phyloP scores from a whole-genome alignment of 2,113 vertebrate species.

The Mesocricetus auratus region DNA sequence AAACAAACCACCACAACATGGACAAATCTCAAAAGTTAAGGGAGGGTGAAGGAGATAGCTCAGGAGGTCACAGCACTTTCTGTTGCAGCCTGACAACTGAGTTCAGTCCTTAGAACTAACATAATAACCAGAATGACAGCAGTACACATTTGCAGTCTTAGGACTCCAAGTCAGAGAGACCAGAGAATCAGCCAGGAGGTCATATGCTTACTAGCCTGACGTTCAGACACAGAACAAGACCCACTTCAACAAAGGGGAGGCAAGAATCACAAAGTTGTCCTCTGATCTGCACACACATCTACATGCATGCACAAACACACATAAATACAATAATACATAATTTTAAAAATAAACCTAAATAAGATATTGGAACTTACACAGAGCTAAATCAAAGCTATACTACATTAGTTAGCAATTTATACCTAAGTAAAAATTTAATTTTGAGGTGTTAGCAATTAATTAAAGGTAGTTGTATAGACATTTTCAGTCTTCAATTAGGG shows the following conservation, averaged over 20 bases:
- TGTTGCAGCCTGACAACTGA: too few species aligned
- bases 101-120: too few species aligned
- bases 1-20: neutral
- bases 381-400: slow-evolving; percentile 16
- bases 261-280: neutral
- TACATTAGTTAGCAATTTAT: slow-evolving; percentile 1
- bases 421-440: slow-evolving; percentile 36
- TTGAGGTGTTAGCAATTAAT: neutral
- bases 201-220: neutral
- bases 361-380: neutral
- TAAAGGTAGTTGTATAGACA: neutral
- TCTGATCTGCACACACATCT: neutral
- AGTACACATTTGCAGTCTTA: neutral
- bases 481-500: neutral
- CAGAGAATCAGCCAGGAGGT: neutral
- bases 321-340: neutral
- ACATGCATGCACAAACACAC: neutral
- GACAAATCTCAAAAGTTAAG: neutral
- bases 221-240: neutral
- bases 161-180: neutral
- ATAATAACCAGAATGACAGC: too few species aligned
- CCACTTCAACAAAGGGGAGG: neutral
- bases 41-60: too few species aligned
- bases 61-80: too few species aligned
- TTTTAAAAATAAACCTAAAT: slow-evolving; percentile 38